Percentiles rank a stretch among this genome's conserved stretches.
phyloP scores from a whole-genome alignment of 1,140 invertebrate species.

The Caenorhabditis tropicalis region DNA sequence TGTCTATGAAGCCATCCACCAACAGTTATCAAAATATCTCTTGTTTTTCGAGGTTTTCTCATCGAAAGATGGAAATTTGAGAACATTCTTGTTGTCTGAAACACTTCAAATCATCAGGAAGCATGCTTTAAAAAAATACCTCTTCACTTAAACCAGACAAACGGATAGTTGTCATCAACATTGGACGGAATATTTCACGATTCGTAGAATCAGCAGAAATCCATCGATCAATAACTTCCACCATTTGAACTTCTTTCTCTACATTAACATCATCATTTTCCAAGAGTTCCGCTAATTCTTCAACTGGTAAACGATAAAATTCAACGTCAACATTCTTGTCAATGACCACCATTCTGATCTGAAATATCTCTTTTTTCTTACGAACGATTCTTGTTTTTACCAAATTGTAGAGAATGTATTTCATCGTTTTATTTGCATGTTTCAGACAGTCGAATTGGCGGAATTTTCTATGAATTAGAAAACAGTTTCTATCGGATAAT shows the following conservation, averaged over 20 bases:
- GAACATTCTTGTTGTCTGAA: background rate
- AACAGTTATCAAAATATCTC: background rate
- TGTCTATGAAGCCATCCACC: slow-evolving; percentile 24
- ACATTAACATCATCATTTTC: background rate
- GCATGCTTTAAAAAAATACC: background rate
- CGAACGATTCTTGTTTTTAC: background rate
- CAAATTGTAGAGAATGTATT: slow-evolving; percentile 5
- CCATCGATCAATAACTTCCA: background rate
- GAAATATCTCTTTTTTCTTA: background rate
- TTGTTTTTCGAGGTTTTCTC: background rate
- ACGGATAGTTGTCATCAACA: background rate
- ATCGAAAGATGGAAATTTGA: background rate
- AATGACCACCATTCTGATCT: background rate
- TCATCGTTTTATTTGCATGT: background rate
- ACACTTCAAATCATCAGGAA: background rate
- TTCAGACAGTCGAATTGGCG: background rate
- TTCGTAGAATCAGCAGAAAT: background rate
- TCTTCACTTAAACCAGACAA: background rate
- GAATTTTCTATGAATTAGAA: slow-evolving; percentile 18
- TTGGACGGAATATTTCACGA: background rate
- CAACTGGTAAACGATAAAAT: slow-evolving; percentile 19
- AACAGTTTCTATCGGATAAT: background rate
- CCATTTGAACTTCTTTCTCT: background rate
- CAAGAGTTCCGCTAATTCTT: background rate
- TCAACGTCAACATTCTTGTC: background rate